Percentiles rank a stretch among this genome's conserved stretches.
phyloP scores from a whole-genome alignment of 2,113 vertebrate genomes.

The Syngnathus scovelli region DNA sequence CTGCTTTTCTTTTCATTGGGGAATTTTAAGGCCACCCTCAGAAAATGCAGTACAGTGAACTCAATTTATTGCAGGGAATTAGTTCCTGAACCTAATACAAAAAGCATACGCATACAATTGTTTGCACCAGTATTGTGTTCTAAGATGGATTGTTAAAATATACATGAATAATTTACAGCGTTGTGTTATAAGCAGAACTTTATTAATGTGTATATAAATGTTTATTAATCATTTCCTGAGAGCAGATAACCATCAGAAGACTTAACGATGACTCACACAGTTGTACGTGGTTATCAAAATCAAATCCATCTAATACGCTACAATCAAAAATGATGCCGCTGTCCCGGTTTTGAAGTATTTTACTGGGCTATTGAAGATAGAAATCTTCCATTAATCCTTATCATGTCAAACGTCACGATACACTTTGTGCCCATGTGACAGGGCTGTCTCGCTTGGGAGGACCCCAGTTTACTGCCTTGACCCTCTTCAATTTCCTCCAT shows the following conservation, averaged over 20 bases:
- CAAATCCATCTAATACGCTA: not conserved
- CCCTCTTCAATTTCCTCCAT: constrained; percentile 43
- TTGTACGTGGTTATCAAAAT: not conserved
- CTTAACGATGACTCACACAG: not conserved
- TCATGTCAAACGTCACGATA: constrained; percentile 55
- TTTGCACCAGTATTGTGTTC: not conserved
- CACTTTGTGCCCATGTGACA: constrained; percentile 33
- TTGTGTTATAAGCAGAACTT: not conserved
- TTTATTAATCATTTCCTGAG: not conserved
- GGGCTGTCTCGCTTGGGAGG: constrained; percentile 42
- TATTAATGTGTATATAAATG: not conserved
- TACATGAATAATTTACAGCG: not conserved
- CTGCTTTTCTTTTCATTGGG: constrained; percentile 12
- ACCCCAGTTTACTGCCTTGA: constrained; percentile 30
- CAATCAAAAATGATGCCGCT: constrained; percentile 1
- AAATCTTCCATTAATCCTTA: constrained; percentile 22
- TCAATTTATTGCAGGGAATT: not conserved
- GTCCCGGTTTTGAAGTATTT: constrained; percentile 3
- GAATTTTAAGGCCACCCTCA: not conserved
- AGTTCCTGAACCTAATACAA: not conserved
- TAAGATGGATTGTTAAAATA: not conserved
- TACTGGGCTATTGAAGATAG: constrained; percentile 14
- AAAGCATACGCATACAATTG: not conserved
- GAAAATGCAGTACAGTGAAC: not conserved
- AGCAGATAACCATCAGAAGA: not conserved